Evolutionary conservation across 1,140 invertebrate genomes (phyloP).

Genomic region (Drosophila nigrodunni): DNA sequence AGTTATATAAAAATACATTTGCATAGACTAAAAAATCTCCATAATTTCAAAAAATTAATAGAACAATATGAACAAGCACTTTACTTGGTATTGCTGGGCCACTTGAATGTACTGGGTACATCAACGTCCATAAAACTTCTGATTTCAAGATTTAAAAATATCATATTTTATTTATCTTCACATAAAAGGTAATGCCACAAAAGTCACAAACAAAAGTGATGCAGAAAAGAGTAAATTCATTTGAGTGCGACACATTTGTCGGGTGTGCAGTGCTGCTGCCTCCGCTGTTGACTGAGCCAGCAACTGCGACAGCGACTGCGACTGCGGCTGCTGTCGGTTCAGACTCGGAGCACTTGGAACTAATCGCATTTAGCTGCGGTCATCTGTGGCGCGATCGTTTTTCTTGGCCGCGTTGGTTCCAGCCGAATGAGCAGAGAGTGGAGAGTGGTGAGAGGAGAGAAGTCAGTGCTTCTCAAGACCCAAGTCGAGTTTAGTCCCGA

Average conservation of each 20-base stretch:
- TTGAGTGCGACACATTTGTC: slow-evolving; percentile 35
- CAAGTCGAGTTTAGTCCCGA: slow-evolving; percentile 2
- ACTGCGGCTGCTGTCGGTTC: slow-evolving; percentile 38
- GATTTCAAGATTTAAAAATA: too few relatives aligned
- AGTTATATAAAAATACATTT: too few relatives aligned
- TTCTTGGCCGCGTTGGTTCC: slow-evolving; percentile 68
- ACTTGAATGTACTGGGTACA: too few relatives aligned
- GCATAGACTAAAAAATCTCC: too few relatives aligned
- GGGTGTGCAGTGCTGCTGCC: slow-evolving; percentile 10
- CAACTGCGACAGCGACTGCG: slow-evolving; percentile 20
- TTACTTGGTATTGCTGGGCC: too few relatives aligned
- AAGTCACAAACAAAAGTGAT: too few relatives aligned
- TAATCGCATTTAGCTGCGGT: slow-evolving; percentile 82
- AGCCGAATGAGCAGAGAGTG: slow-evolving; percentile 53
- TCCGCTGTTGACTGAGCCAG: not conserved
- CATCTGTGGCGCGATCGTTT: slow-evolving; percentile 78
- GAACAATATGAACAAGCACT: too few relatives aligned
- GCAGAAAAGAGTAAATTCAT: not conserved
- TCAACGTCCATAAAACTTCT: too few relatives aligned
- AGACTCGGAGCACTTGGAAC: slow-evolving; percentile 69
- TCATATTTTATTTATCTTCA: too few relatives aligned
- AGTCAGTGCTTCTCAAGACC: slow-evolving; percentile 7
- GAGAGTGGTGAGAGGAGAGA: slow-evolving; percentile 11
- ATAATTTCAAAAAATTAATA: too few relatives aligned
- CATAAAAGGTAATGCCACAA: too few relatives aligned